phyloP scores from a whole-genome alignment of 2,113 vertebrate species.

The Menura novaehollandiae region DNA sequence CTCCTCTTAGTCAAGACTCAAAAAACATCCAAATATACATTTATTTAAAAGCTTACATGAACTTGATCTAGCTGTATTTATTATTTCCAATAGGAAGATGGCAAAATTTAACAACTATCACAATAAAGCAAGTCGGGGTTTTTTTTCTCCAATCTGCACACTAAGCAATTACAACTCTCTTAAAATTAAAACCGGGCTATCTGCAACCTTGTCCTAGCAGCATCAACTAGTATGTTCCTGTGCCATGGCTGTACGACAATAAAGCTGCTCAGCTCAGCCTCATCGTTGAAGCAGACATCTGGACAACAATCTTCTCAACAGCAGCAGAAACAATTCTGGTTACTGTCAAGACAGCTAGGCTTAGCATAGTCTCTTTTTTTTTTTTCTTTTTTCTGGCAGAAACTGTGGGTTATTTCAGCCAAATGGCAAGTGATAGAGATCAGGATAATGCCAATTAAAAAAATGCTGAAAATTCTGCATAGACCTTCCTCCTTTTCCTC shows the following conservation, averaged over 20 bases:
- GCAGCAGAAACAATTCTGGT: not conserved
- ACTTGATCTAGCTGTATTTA: not conserved
- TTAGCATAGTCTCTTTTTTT: not conserved
- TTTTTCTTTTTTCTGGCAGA: not conserved
- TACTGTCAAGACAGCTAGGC: not conserved
- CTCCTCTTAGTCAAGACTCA: not conserved
- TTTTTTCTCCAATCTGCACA: not conserved
- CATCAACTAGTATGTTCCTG: not conserved
- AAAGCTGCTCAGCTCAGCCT: not conserved
- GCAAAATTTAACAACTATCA: not conserved
- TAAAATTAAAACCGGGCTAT: not conserved
- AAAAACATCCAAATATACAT: not conserved
- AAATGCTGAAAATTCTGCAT: not conserved
- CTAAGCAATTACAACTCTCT: not conserved
- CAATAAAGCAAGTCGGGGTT: not conserved
- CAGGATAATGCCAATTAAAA: not conserved
- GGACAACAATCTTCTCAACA: not conserved
- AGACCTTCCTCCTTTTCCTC: not conserved
- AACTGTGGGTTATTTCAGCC: not conserved
- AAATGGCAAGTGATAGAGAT: not conserved
- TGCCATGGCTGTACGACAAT: not conserved
- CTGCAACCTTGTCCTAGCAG: not conserved
- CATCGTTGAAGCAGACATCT: not conserved
- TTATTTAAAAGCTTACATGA: not conserved
- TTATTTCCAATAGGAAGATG: not conserved